Evolutionary conservation across 2,888 invertebrate genomes (phyloP).

Genomic region (Pollenia griseotomentosa): DNA sequence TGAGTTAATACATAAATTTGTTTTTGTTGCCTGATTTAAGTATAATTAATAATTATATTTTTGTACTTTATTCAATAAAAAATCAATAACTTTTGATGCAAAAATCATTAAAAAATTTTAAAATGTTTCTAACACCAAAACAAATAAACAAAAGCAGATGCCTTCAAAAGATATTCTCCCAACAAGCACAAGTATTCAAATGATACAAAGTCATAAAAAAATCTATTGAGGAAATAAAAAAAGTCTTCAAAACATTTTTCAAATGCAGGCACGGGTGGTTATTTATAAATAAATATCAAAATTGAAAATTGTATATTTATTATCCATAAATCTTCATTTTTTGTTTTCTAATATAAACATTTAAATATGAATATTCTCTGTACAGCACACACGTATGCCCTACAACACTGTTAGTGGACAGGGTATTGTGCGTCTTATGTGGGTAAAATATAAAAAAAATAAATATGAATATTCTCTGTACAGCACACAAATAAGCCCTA

Average conservation of each 20-base stretch:
- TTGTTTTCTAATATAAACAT: not conserved
- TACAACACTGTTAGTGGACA: no score
- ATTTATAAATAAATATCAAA: not conserved
- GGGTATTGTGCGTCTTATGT: no score
- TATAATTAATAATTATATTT: constrained; percentile 16
- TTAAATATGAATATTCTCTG: no score
- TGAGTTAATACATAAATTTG: constrained; percentile 2
- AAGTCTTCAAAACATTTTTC: not conserved
- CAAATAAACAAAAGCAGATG: constrained; percentile 50
- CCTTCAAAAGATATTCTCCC: not conserved
- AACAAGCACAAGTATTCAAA: no score
- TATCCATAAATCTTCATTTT: not conserved
- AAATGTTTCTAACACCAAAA: constrained; percentile 47
- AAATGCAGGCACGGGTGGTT: not conserved
- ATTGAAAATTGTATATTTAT: not conserved
- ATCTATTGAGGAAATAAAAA: constrained; percentile 5
- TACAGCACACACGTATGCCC: no score
- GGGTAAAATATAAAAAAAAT: no score
- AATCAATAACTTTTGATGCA: constrained; percentile 23
- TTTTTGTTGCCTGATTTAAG: not conserved
- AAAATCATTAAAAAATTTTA: constrained; percentile 12
- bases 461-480: no score
- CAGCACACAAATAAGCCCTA: no score
- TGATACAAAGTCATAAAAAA: not conserved
- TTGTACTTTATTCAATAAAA: not conserved